phyloP scores from a whole-genome alignment of 2,113 vertebrate species.

The Hemibagrus wyckioides region DNA sequence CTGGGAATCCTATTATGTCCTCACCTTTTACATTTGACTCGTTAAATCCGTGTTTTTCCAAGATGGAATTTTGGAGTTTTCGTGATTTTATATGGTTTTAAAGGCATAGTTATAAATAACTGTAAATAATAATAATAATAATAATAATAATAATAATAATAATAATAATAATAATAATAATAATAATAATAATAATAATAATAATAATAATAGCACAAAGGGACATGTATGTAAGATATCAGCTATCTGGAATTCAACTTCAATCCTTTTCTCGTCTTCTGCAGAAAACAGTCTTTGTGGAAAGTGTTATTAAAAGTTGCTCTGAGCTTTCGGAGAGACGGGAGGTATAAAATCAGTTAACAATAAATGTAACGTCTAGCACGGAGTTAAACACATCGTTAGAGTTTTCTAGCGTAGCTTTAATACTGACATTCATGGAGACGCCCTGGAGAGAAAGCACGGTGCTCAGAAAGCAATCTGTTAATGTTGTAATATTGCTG shows the following conservation, averaged over 20 bases:
- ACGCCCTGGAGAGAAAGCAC: constrained; percentile 17
- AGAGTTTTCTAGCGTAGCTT: constrained; percentile 4
- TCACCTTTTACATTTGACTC: not conserved
- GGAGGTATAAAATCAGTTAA: constrained; percentile 2
- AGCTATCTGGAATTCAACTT: not conserved
- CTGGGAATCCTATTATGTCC: not conserved
- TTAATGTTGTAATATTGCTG: constrained; percentile 34
- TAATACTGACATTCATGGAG: constrained; percentile 14
- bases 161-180: too few species aligned
- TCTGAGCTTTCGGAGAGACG: constrained; percentile 12
- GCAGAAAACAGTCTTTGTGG: not conserved
- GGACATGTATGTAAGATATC: too few species aligned
- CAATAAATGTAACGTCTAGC: constrained; percentile 2
- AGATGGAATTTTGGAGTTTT: not conserved
- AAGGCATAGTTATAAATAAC: not conserved
- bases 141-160: too few species aligned
- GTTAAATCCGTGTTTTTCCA: not conserved
- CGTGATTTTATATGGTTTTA: not conserved
- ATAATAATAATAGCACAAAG: too few species aligned
- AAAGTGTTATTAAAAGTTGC: constrained; percentile 13
- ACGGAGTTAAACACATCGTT: constrained; percentile 29
- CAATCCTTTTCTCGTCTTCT: not conserved
- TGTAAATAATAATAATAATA: too few species aligned
- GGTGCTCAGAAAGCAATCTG: constrained; percentile 3
- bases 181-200: too few species aligned